Percentiles rank a stretch among this genome's conserved stretches.
phyloP scores from a whole-genome alignment of 2,113 vertebrate genomes.

The Poicephalus meyeri region DNA sequence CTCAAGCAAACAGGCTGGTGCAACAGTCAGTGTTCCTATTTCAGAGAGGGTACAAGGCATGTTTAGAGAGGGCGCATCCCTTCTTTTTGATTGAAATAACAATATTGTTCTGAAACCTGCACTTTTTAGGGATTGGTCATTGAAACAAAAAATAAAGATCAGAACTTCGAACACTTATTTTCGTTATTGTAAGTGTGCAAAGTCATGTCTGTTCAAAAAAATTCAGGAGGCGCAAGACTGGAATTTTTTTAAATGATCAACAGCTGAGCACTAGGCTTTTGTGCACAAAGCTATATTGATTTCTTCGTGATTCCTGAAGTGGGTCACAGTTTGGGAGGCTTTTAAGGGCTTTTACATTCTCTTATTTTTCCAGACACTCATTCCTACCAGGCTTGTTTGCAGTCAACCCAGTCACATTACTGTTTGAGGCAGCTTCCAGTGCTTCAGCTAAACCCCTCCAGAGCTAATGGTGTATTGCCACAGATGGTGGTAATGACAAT shows the following conservation, averaged over 20 bases:
- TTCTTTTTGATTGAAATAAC: not conserved
- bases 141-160: not conserved
- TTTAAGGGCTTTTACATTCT: constrained; percentile 18
- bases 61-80: too few species aligned
- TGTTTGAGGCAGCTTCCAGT: not conserved
- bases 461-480: rapidly evolving
- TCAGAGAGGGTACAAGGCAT: rapidly evolving
- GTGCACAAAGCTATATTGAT: not conserved
- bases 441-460: not conserved
- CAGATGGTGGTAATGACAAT: not conserved
- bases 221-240: not conserved
- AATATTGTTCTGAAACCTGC: rapidly evolving
- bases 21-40: rapidly evolving
- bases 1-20: rapidly evolving
- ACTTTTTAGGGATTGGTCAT: rapidly evolving
- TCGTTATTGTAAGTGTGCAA: not conserved
- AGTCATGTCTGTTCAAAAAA: rapidly evolving
- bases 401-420: rapidly evolving
- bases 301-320: not conserved
- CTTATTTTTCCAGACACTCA: not conserved
- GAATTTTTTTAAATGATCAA: not conserved
- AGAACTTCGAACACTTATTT: not conserved
- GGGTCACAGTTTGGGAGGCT: constrained; percentile 16
- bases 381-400: not conserved
- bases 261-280: rapidly evolving